A percentile compares a stretch with the other conserved stretches of the same genome.
These are phyloP conservation scores for Bicyclus anynana DNA, from an alignment of 1,140 invertebrate genomes.

Conservation along the genomic window DNA sequence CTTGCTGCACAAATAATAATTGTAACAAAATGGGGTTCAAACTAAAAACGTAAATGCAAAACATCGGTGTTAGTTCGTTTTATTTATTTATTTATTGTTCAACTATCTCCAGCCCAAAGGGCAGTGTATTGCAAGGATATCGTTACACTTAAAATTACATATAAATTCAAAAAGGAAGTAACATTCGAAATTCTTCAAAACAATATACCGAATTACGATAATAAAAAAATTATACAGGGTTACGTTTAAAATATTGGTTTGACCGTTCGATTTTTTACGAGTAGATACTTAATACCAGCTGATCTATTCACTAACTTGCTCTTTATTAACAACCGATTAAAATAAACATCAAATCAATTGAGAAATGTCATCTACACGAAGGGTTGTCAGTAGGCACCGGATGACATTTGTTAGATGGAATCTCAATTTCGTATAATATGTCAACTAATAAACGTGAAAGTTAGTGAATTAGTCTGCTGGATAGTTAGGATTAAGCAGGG, in stretches of 20 bases:
- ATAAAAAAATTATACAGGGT: conserved; percentile 31
- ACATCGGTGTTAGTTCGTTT: conserved; percentile 36
- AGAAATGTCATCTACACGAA: too few species aligned
- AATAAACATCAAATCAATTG: too few species aligned
- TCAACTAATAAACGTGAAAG: too few species aligned
- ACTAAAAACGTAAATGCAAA: conserved; percentile 32
- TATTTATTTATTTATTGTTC: conserved; percentile 72
- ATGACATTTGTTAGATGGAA: too few species aligned
- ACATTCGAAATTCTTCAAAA: conserved; percentile 64
- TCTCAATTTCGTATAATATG: too few species aligned
- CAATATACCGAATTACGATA: conserved; percentile 43
- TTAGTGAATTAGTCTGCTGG: too few species aligned
- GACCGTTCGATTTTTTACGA: too few species aligned
- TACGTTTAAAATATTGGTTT: not conserved
- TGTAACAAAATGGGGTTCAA: conserved; percentile 18
- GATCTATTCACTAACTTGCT: too few species aligned
- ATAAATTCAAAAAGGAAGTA: conserved; percentile 71
- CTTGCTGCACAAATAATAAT: not conserved
- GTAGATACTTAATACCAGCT: too few species aligned
- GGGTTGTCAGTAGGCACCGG: too few species aligned
- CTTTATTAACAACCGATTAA: too few species aligned
- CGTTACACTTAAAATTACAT: conserved; percentile 61
- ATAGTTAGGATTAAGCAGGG: too few species aligned
- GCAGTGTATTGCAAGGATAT: conserved; percentile 58
- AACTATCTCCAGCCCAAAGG: conserved; percentile 57